phyloP scores from a whole-genome alignment of 1,140 invertebrate genomes.

The Melipona quadrifasciata region DNA sequence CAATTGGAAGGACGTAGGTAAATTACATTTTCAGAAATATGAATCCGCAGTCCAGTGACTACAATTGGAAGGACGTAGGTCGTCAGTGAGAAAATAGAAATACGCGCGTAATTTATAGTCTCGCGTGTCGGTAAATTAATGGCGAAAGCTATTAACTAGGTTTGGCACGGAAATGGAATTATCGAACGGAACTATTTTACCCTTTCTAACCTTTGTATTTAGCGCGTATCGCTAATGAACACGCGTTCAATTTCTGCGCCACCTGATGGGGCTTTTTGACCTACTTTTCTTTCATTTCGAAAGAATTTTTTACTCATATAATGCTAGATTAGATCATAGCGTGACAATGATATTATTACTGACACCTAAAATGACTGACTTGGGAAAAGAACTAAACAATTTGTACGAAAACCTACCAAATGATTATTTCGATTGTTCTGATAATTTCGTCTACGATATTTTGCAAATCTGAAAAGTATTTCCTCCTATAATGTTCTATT shows the following conservation, averaged over 20 bases:
- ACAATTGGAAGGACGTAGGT: neutral
- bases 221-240: neutral
- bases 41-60: too few species aligned
- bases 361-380: too few species aligned
- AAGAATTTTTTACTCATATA: too few species aligned
- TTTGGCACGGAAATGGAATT: constrained; percentile 1
- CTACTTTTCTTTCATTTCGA: too few species aligned
- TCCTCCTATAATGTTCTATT: neutral
- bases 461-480: neutral
- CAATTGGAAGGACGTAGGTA: neutral
- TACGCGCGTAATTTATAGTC: neutral
- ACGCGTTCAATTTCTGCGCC: neutral
- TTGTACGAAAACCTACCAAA: too few species aligned
- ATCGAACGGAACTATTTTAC: neutral
- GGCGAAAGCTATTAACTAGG: neutral
- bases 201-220: neutral
- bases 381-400: too few species aligned
- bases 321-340: too few species aligned
- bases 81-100: neutral
- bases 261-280: too few species aligned
- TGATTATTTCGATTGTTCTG: too few species aligned
- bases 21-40: too few species aligned
- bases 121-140: constrained; percentile 5
- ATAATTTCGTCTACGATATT: too few species aligned
- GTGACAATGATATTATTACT: too few species aligned